Conservation (phyloP, 2,888 invertebrate species). For the Eilema caniola region DNA sequence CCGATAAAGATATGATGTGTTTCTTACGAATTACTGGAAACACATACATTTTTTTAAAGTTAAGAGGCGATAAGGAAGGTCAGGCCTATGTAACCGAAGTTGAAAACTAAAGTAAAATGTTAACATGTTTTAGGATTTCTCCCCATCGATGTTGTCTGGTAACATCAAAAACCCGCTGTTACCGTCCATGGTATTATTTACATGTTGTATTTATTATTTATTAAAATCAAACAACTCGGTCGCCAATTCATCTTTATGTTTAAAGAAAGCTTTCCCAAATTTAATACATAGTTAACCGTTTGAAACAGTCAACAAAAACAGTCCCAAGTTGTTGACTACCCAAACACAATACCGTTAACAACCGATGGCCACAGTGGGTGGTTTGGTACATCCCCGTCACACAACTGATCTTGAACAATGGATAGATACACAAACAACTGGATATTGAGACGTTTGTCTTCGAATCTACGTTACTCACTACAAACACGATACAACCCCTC, state of each 20-base stretch:
- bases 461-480: constrained; percentile 62
- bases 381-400: constrained; percentile 41
- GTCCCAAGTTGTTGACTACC: constrained; percentile 35
- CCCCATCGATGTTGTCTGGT: neutral
- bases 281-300: neutral
- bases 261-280: neutral
- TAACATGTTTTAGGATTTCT: too few relatives aligned
- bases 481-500: constrained; percentile 46
- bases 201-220: neutral
- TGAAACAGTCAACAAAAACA: constrained; percentile 37
- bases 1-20: too few relatives aligned
- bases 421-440: constrained; percentile 47
- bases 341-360: constrained; percentile 48
- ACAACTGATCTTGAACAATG: constrained; percentile 55
- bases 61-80: too few relatives aligned
- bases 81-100: too few relatives aligned
- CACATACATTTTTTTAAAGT: too few relatives aligned
- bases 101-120: neutral
- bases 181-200: too few relatives aligned
- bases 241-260: neutral
- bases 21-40: too few relatives aligned
- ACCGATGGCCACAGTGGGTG: constrained; percentile 33
- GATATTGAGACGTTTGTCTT: constrained; percentile 73
- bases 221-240: neutral
- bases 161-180: too few relatives aligned